Conservation (phyloP, 2,888 invertebrate species). For the Heteromurus nitidus region DNA sequence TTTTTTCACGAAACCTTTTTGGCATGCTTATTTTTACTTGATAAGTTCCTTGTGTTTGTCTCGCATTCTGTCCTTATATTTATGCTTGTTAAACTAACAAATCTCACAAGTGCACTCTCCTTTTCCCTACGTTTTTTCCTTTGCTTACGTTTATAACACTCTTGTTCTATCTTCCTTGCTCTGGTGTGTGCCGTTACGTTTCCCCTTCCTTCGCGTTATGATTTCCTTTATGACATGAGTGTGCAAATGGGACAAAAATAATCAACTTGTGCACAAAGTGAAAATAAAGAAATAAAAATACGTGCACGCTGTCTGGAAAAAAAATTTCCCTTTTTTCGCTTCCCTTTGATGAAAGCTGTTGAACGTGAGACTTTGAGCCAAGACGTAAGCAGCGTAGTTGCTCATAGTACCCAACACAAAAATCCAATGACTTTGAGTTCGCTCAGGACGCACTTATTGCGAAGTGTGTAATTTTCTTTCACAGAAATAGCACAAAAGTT, state of each 20-base stretch:
- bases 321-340: background rate
- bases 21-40: no score
- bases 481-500: conserved; percentile 53
- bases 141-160: no score
- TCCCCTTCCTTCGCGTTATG: background rate
- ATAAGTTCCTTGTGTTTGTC: no score
- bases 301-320: background rate
- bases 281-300: background rate
- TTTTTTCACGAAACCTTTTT: no score
- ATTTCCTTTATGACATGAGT: background rate
- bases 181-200: background rate
- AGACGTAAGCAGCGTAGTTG: background rate
- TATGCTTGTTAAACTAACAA: no score
- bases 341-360: conserved; percentile 1
- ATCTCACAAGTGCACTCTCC: no score
- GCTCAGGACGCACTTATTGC: background rate
- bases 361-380: background rate
- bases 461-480: background rate
- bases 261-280: no score
- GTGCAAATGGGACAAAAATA: no score
- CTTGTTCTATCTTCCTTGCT: no score
- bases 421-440: background rate
- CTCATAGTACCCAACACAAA: background rate
- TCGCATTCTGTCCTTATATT: no score
- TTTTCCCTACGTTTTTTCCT: no score